Conservation (phyloP, 2,113 vertebrate genomes). For the Alouatta palliata region DNA sequence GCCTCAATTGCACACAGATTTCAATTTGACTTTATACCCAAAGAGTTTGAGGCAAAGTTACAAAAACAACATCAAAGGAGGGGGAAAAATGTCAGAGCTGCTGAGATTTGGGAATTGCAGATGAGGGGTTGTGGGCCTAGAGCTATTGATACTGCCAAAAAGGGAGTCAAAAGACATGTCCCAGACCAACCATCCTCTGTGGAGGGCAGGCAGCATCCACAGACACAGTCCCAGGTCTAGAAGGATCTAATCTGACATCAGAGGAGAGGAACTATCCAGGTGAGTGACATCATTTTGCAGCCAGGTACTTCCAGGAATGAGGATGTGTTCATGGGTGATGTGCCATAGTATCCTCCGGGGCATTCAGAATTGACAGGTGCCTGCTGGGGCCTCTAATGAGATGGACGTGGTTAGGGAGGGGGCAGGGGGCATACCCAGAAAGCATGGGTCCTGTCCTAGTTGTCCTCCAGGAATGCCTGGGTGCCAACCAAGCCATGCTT, state of each 20-base stretch:
- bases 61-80: neutral
- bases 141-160: neutral
- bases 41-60: neutral
- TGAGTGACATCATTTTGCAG: neutral
- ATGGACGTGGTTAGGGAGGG: too few relatives aligned
- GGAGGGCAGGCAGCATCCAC: neutral
- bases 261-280: neutral
- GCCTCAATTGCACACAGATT: neutral
- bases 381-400: neutral
- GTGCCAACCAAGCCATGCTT: neutral
- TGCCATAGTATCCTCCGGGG: neutral
- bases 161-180: neutral
- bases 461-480: neutral
- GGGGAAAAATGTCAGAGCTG: neutral
- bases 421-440: neutral
- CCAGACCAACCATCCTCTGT: neutral
- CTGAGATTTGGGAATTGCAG: neutral
- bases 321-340: rapidly evolving
- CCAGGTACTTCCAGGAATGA: neutral
- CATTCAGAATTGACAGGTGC: neutral
- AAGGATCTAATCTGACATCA: neutral
- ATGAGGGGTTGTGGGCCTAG: neutral
- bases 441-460: neutral
- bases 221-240: neutral
- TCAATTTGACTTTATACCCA: neutral